Evolutionary conservation across 2,888 invertebrate genomes (phyloP).

Genomic region (Tubiluchus corallicola): DNA sequence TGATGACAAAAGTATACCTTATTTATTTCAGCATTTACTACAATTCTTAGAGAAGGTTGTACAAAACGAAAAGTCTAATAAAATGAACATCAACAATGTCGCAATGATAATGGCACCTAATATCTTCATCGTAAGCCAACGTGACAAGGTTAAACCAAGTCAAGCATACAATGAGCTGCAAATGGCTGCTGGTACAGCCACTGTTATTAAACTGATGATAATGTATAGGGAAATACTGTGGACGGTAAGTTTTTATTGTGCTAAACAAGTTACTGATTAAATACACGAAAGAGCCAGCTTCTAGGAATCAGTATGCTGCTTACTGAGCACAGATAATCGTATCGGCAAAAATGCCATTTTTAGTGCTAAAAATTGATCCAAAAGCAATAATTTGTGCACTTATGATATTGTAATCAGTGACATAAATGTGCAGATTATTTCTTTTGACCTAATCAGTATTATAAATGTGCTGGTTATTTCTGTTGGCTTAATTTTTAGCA

Average conservation of each 20-base stretch:
- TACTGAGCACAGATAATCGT: too few relatives aligned
- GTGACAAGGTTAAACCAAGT: background rate
- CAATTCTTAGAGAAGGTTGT: constrained; percentile 56
- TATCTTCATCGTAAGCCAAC: constrained; percentile 32
- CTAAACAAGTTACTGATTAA: background rate
- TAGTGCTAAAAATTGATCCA: too few relatives aligned
- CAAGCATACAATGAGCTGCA: constrained; percentile 9
- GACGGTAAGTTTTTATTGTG: constrained; percentile 44
- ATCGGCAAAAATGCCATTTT: too few relatives aligned
- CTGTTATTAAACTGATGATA: constrained; percentile 62
- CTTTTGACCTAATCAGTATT: too few relatives aligned
- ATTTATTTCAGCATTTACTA: constrained; percentile 51
- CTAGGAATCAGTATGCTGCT: constrained; percentile 14
- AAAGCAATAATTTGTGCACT: too few relatives aligned
- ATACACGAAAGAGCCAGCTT: background rate
- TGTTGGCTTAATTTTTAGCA: too few relatives aligned
- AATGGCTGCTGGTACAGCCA: constrained; percentile 71
- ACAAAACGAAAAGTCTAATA: constrained; percentile 46
- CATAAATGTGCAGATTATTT: too few relatives aligned
- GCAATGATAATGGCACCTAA: constrained; percentile 91
- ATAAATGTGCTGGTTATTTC: too few relatives aligned
- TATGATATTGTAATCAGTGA: too few relatives aligned
- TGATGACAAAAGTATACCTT: too few relatives aligned
- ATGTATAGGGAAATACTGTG: constrained; percentile 56
- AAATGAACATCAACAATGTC: constrained; percentile 78